Conservation (phyloP, 35 echinoderm and acorn worm genomes). For the Chiridota heheva region DNA sequence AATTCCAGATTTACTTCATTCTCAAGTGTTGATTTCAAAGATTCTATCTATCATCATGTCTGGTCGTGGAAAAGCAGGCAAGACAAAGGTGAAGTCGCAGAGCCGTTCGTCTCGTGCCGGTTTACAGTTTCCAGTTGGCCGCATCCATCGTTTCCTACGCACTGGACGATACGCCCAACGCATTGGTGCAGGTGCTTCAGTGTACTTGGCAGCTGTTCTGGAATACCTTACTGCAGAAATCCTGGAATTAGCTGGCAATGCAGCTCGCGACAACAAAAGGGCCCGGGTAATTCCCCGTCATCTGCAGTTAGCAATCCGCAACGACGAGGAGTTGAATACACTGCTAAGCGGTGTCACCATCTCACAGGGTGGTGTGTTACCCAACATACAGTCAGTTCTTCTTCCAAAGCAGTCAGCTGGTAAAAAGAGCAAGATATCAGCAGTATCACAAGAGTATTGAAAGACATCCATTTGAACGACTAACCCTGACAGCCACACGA, state of each 20-base stretch:
- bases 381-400: slow-evolving; percentile 19
- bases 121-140: slow-evolving; percentile 61
- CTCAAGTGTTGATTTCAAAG: too few species aligned
- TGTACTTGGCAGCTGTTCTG: slow-evolving; percentile 70
- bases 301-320: slow-evolving; percentile 64
- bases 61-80: slow-evolving; percentile 74
- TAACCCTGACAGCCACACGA: too few species aligned
- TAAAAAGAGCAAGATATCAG: too few species aligned
- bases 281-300: slow-evolving; percentile 66
- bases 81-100: slow-evolving; percentile 56
- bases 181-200: slow-evolving; percentile 67
- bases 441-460: too few species aligned
- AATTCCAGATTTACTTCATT: too few species aligned
- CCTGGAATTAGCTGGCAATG: slow-evolving; percentile 72
- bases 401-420: slow-evolving; percentile 1
- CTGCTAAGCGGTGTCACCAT: slow-evolving; percentile 56
- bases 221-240: slow-evolving; percentile 76
- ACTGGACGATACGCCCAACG: slow-evolving; percentile 65
- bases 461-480: too few species aligned
- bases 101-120: slow-evolving; percentile 62
- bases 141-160: slow-evolving; percentile 61
- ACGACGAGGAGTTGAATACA: slow-evolving; percentile 73
- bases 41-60: too few species aligned
- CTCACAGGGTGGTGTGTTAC: slow-evolving; percentile 17
- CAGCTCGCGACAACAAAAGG: slow-evolving; percentile 76